Evolutionary conservation across 2,888 invertebrate genomes (phyloP).

Genomic region (Linyphia triangularis): DNA sequence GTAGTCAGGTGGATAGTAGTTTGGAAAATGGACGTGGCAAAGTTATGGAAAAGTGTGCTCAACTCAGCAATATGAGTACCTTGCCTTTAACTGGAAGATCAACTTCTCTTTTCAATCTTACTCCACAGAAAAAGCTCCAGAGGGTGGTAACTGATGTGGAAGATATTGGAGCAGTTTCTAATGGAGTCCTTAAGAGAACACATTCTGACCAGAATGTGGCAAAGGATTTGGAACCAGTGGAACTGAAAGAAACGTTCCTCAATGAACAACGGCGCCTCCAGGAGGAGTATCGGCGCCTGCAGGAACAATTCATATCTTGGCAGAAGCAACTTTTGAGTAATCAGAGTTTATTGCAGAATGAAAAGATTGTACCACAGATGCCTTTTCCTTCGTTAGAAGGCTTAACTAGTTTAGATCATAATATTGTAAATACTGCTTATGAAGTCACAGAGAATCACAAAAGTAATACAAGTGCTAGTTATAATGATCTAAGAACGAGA

Average conservation of each 20-base stretch:
- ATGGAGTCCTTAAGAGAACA: constrained; percentile 59
- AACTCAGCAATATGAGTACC: constrained; percentile 54
- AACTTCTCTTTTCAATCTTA: constrained; percentile 61
- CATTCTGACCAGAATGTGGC: constrained; percentile 71
- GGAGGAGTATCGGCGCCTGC: constrained; percentile 66
- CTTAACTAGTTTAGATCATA: constrained; percentile 51
- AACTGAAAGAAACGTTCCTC: constrained; percentile 50
- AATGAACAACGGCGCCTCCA: constrained; percentile 68
- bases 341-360: constrained; percentile 69
- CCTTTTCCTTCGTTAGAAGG: constrained; percentile 65
- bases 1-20: constrained; percentile 1
- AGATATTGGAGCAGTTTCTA: neutral
- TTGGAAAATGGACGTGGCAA: constrained; percentile 12
- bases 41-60: constrained; percentile 54
- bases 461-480: constrained; percentile 23
- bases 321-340: constrained; percentile 70
- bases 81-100: constrained; percentile 70
- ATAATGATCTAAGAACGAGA: constrained; percentile 61
- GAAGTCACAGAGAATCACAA: constrained; percentile 31
- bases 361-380: constrained; percentile 73
- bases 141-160: neutral
- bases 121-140: constrained; percentile 53
- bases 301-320: constrained; percentile 72
- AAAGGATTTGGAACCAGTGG: constrained; percentile 43
- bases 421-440: neutral